phyloP scores from a whole-genome alignment of 92 coral and sea anemone genomes.

The Montipora capitata region DNA sequence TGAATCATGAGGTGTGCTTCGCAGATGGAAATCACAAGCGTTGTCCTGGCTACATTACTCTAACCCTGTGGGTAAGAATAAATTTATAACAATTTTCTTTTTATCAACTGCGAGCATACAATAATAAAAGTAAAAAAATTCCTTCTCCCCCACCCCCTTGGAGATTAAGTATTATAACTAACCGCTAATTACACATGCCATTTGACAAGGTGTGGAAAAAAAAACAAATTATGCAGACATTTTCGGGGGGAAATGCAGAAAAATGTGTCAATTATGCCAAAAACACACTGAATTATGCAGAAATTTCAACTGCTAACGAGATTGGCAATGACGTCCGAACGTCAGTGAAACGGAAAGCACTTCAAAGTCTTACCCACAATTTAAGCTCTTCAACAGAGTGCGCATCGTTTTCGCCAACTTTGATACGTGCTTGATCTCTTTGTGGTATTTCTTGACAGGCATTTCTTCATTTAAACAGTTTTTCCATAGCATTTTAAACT shows the following conservation, averaged over 20 bases:
- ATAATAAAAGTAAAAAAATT: too few species aligned
- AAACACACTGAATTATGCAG: background rate
- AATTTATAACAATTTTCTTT: too few species aligned
- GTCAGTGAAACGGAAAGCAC: conserved; percentile 18
- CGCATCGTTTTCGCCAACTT: background rate
- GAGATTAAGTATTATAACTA: too few species aligned
- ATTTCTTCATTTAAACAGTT: conserved; percentile 23
- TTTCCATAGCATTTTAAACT: conserved; percentile 15
- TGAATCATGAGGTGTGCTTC: too few species aligned
- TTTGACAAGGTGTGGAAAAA: conserved; percentile 17
- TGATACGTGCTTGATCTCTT: background rate
- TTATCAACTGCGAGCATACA: too few species aligned
- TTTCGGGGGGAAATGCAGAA: background rate
- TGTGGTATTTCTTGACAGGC: conserved; percentile 17
- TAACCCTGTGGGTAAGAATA: too few species aligned
- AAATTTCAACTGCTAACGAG: background rate
- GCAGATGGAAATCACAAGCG: too few species aligned
- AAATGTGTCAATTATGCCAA: background rate
- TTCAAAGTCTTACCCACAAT: conserved; percentile 12
- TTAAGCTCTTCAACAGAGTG: background rate
- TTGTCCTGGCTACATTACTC: too few species aligned
- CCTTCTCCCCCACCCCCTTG: too few species aligned
- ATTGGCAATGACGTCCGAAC: background rate
- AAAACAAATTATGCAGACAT: background rate
- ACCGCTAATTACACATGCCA: conserved; percentile 26